Evolutionary conservation across 2,888 invertebrate genomes (phyloP), one percentile per base, ranked within the genome.

Genomic region (Muschampia plurimacula): DNA sequence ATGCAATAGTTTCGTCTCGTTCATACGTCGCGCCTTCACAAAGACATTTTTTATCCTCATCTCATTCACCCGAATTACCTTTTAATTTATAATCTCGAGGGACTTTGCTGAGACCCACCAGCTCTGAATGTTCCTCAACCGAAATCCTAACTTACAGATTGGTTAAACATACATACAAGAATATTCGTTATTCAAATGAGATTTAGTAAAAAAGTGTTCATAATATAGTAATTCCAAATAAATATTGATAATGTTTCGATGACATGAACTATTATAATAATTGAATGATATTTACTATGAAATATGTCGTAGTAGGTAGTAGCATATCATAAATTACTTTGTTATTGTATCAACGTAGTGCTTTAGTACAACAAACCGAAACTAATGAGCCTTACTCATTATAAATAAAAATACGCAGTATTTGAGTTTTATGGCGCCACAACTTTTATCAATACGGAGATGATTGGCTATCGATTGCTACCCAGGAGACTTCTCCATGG

Each of bases 61-160:
- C 82, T 84, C 84, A 80, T 85, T 90, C 86, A 81, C 75, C 78
- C 81, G 83, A 85, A 85, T 88, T 84, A 86, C 83, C 81, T 77
- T 78, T 82, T 84, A 84, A 83, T 87, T 84, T 72, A 72, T 72
- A 72, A 72, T 67, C 67, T 72, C 67, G 72, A 62, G 67, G 72
- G 72, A 67, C 71, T 59, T 60, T 32, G 44, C 36, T 46, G 65
- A 46, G 70, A 57, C 55, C 49, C 36, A 7, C 44, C 64, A 22
- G 55, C 64, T 59, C 22, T 52, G 55, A 46, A 22, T 39, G 13
- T 12, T 9, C 28, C 8, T 39, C 62, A 15, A 13, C 52, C 52
- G 13, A 70, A 70, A 65, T 44, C 64, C 32, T 13, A 46, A 49
- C 49, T 64, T 28, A 64, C 36, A 64, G 46, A 60, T 60, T 15